phyloP scores from a whole-genome alignment of 2,797 vertebrate genomes.

The Halcyon badia region DNA sequence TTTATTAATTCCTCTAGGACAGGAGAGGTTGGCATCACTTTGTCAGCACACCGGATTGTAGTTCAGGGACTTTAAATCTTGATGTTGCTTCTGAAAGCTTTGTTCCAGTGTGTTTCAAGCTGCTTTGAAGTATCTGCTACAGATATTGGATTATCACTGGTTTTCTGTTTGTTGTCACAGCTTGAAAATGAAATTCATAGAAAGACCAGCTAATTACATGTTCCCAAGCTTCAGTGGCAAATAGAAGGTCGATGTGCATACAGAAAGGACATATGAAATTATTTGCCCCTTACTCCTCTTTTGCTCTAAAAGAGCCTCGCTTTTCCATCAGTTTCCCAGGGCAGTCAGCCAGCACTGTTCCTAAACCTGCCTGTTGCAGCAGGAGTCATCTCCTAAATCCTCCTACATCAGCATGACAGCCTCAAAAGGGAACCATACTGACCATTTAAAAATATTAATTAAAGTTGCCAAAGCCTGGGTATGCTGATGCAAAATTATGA shows the following conservation, averaged over 20 bases:
- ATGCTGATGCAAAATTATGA: conserved; percentile 22
- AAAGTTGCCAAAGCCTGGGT: background rate
- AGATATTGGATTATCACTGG: background rate
- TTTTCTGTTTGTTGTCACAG: background rate
- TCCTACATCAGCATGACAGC: background rate
- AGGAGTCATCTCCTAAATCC: background rate
- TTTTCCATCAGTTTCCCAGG: background rate
- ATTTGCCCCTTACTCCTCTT: background rate
- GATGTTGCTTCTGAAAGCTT: conserved; percentile 18
- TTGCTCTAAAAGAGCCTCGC: background rate
- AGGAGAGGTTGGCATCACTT: background rate
- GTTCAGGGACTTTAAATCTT: background rate
- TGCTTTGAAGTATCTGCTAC: background rate
- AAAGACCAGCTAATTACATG: background rate
- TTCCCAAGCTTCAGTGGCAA: background rate
- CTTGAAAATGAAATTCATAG: conserved; percentile 4
- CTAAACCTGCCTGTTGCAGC: background rate
- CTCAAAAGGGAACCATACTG: background rate
- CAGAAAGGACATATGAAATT: background rate
- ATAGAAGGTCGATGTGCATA: background rate
- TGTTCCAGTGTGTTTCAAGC: background rate
- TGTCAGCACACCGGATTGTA: background rate
- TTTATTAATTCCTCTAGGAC: background rate
- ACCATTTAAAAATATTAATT: conserved; percentile 57
- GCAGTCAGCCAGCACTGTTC: background rate